Evolutionary conservation across 2,888 invertebrate genomes (phyloP), one percentile per base, ranked within the genome.

Genomic region (Morpho deidamia): DNA sequence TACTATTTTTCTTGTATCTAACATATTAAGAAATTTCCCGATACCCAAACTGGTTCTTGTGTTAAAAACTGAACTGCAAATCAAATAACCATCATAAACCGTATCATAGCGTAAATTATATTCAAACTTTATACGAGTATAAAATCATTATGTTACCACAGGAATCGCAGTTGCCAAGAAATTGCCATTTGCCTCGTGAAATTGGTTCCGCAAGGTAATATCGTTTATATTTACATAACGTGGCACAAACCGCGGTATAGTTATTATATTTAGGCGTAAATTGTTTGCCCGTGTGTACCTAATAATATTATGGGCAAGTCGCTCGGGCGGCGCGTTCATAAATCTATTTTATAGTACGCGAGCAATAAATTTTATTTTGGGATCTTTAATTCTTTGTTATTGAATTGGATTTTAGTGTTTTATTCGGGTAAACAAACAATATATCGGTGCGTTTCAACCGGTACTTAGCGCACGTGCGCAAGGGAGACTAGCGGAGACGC

Each of bases 371-470:
- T 89, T 87, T 89, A 89, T 89, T 89, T 89, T 81, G 83, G 88
- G 89, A 89, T 87, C 89, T 88, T 88, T 88, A 89, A 89, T 89
- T 89, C 88, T 89, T 89, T 89, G 88, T 89, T 89, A 88, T 89
- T 87, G 88, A 87, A 87, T 87, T 87, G 83, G 87, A 88, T 87
- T 88, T 89, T 88, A 89, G 89, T 88, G 88, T 89, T 89, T 87
- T 88, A 88, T 88, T 86, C 83, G 82, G 81, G 83, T 89, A 89
- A 89, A 89, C 88, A 89, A 89, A 88, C 88, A 87, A 84, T 84
- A 82, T 78, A 85, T 81, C 78, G 82, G 77, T 76, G 70, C 81
- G 78, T 78, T 81, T 81, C 79, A 74, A 77, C 76, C 76, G 79
- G 81, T 80, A 82, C 83, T 86, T 81, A 76, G 76, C 65, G 81